Conservation (phyloP, 23 tunicate genomes). For the Ciona savignyi region DNA sequence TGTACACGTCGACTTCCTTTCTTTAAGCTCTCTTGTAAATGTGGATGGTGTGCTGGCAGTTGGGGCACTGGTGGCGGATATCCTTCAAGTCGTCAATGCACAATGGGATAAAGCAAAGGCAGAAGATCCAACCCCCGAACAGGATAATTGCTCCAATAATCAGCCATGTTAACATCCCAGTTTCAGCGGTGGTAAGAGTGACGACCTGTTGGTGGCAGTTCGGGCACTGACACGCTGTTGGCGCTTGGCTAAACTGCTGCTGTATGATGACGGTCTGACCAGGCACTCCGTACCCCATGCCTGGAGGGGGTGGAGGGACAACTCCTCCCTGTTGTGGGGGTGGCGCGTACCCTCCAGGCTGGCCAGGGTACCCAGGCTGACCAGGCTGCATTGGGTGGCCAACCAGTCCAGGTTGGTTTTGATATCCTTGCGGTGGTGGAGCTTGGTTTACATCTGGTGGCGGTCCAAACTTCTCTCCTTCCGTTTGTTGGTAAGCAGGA, state of each 20-base stretch:
- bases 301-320: no score
- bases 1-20: no score
- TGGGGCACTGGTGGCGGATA: conserved; percentile 69
- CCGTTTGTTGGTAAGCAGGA: background rate
- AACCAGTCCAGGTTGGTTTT: no score
- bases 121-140: conserved; percentile 71
- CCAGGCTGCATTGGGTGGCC: no score
- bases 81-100: conserved; percentile 67
- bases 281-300: background rate
- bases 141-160: conserved; percentile 43
- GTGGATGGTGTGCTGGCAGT: conserved; percentile 60
- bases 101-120: conserved; percentile 75
- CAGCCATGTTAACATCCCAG: conserved; percentile 62
- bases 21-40: conserved; percentile 26
- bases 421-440: background rate
- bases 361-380: no score
- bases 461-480: background rate
- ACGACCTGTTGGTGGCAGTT: conserved; percentile 65
- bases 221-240: conserved; percentile 56
- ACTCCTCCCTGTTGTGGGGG: no score
- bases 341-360: no score
- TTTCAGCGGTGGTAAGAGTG: conserved; percentile 36
- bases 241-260: conserved; percentile 44
- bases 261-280: conserved; percentile 26
- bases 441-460: background rate